Evolutionary conservation across 2,888 invertebrate genomes (phyloP).

Genomic region (Tipula vernalis): DNA sequence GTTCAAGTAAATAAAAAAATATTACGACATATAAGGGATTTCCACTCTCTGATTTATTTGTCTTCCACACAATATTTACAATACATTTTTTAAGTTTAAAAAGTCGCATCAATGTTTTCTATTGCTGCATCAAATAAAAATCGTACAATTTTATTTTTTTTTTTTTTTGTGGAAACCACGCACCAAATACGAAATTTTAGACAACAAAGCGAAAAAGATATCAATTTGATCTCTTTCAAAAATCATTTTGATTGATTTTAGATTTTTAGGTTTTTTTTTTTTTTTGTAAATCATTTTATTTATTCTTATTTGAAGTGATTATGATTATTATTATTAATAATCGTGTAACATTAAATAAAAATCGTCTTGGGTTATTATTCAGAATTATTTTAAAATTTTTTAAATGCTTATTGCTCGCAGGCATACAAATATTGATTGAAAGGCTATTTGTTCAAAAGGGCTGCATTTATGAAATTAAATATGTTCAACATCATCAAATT

Average conservation of each 20-base stretch:
- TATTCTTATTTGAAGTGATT: neutral
- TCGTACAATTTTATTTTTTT: no score
- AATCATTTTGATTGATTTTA: neutral
- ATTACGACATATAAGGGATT: neutral
- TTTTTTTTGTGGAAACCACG: neutral
- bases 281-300: neutral
- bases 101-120: neutral
- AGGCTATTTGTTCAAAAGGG: neutral
- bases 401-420: neutral
- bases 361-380: neutral
- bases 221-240: neutral
- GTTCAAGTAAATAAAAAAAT: neutral
- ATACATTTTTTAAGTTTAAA: neutral
- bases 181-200: neutral
- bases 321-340: neutral
- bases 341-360: neutral
- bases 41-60: neutral
- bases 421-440: neutral
- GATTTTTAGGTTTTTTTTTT: neutral
- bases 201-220: neutral
- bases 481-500: neutral
- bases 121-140: neutral
- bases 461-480: neutral
- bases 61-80: neutral
- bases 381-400: neutral